These are phyloP conservation scores for Sphaeramia orbicularis DNA, from an alignment of 2,797 vertebrate species.

Conservation along the genomic window DNA sequence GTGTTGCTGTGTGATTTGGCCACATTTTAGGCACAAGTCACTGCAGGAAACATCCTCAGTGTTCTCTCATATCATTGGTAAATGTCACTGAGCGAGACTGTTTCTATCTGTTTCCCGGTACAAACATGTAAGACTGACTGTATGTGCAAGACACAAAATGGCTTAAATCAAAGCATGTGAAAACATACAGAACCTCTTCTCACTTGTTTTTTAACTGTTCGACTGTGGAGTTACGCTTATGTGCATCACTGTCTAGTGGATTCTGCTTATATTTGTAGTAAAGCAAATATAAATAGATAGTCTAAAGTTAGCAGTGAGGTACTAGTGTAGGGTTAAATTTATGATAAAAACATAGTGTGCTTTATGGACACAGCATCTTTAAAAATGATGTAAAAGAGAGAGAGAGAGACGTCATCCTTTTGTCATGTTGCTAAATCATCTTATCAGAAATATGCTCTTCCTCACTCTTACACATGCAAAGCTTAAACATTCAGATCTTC, in stretches of 20 bases:
- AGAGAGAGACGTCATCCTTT: constrained; percentile 20
- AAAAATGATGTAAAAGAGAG: neutral
- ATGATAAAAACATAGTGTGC: too few species aligned
- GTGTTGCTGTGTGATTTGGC: constrained; percentile 43
- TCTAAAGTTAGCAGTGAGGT: neutral
- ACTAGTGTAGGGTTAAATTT: neutral
- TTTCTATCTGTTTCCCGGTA: neutral
- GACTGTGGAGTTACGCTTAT: neutral
- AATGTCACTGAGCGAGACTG: neutral
- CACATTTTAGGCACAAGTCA: constrained; percentile 25
- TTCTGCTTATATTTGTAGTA: neutral
- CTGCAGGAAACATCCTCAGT: neutral
- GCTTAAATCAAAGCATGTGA: constrained; percentile 25
- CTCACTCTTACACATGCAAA: neutral
- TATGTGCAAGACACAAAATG: constrained; percentile 20
- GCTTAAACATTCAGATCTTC: constrained; percentile 27
- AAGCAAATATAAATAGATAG: neutral
- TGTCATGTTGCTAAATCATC: constrained; percentile 38
- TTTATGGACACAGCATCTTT: too few species aligned
- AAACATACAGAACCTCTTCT: neutral
- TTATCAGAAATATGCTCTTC: constrained; percentile 22
- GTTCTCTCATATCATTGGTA: too few species aligned
- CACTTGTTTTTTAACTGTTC: neutral
- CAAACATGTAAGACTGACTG: neutral
- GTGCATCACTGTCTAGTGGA: neutral